Conservation (phyloP, 1,140 invertebrate species). For the Ceratina calcarata region DNA sequence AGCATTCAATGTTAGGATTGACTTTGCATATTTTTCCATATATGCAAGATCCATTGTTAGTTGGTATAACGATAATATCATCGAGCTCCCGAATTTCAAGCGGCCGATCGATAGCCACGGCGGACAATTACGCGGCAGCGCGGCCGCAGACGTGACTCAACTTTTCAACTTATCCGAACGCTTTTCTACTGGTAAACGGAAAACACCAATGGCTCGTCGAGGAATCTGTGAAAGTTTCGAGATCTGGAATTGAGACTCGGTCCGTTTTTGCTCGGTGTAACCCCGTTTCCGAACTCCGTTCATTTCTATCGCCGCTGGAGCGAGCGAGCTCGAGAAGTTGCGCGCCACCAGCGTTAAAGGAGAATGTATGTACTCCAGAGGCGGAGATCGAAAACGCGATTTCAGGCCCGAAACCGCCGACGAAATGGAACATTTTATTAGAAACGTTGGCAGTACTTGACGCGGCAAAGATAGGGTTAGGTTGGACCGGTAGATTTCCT, state of each 20-base stretch:
- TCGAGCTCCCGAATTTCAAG: neutral
- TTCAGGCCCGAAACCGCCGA: constrained; percentile 5
- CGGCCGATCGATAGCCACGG: neutral
- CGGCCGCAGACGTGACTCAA: neutral
- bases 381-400: neutral
- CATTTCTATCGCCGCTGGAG: constrained; percentile 15
- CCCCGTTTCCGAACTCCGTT: neutral
- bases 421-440: constrained; percentile 39
- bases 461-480: neutral
- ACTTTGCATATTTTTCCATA: no score
- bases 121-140: neutral
- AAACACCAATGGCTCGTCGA: neutral
- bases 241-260: constrained; percentile 4
- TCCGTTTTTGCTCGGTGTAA: constrained; percentile 18
- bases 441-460: constrained; percentile 22
- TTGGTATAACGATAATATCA: neutral
- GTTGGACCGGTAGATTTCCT: neutral
- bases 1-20: no score
- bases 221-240: constrained; percentile 31
- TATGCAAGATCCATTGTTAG: no score
- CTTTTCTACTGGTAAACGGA: neutral
- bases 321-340: neutral
- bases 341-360: neutral
- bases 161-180: constrained; percentile 13
- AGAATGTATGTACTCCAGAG: neutral